These are phyloP conservation scores for Elephantulus edwardii DNA, from an alignment of 2,113 vertebrate genomes.

Conservation along the genomic window DNA sequence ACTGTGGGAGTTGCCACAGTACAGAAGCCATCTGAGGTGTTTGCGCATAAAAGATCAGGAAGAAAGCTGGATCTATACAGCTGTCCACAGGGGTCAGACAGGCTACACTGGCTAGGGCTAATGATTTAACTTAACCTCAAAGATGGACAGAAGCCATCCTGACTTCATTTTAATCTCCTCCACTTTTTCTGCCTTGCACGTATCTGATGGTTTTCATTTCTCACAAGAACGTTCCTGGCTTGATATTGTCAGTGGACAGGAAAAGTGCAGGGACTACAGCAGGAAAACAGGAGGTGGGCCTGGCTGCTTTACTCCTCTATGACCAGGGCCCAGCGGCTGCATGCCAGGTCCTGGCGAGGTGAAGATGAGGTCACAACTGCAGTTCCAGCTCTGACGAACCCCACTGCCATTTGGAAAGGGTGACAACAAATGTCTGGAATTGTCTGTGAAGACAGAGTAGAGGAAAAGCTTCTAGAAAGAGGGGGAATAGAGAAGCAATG, in stretches of 20 bases:
- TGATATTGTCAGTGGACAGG: background rate
- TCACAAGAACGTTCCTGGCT: background rate
- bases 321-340: background rate
- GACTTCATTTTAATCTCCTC: background rate
- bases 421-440: background rate
- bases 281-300: background rate
- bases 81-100: too few species aligned
- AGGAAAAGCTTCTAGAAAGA: background rate
- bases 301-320: background rate
- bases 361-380: background rate
- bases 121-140: conserved; percentile 20
- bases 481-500: background rate
- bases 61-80: too few species aligned
- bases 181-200: background rate
- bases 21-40: background rate
- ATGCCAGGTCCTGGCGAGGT: background rate
- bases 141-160: conserved; percentile 8
- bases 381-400: background rate
- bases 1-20: background rate
- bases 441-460: background rate
- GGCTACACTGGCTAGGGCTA: background rate
- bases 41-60: too few species aligned
- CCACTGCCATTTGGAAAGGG: background rate
- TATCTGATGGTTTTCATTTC: background rate
- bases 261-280: background rate